Evolutionary conservation across 1,140 invertebrate genomes (phyloP).

Genomic region (Sitobion miscanthi): DNA sequence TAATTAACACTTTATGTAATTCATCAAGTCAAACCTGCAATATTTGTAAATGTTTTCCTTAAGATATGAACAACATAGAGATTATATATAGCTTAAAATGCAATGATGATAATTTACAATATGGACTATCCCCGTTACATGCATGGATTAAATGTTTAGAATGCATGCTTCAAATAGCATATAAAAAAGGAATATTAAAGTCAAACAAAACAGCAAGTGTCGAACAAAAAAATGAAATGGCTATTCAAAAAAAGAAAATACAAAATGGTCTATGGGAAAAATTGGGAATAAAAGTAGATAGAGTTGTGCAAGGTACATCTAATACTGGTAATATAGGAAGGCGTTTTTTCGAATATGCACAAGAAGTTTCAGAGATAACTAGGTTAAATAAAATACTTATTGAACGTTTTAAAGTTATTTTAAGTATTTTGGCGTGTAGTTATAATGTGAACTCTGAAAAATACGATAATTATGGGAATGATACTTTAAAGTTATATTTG

Average conservation of each 20-base stretch:
- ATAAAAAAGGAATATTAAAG: constrained; percentile 14
- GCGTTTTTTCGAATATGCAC: constrained; percentile 41
- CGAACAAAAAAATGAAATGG: constrained; percentile 30
- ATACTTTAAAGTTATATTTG: constrained; percentile 20
- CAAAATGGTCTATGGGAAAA: constrained; percentile 17
- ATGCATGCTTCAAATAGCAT: constrained; percentile 17
- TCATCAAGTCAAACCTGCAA: too few species aligned
- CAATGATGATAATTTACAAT: constrained; percentile 35
- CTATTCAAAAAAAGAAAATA: constrained; percentile 10
- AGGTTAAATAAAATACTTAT: neutral
- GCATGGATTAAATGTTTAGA: constrained; percentile 32
- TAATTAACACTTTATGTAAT: too few species aligned
- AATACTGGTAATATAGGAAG: constrained; percentile 57
- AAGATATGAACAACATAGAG: too few species aligned
- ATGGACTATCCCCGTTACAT: constrained; percentile 25
- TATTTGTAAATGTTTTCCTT: too few species aligned
- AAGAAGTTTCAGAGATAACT: neutral
- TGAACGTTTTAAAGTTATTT: neutral
- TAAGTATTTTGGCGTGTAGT: constrained; percentile 57
- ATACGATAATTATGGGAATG: neutral
- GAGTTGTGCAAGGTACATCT: constrained; percentile 55
- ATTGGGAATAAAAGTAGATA: constrained; percentile 49
- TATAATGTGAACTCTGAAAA: constrained; percentile 37
- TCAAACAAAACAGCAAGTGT: constrained; percentile 16
- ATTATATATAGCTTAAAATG: neutral